Base-by-base conservation (phyloP, 2,888 invertebrate genomes). In the Branchinecta sandiegonensis region DNA sequence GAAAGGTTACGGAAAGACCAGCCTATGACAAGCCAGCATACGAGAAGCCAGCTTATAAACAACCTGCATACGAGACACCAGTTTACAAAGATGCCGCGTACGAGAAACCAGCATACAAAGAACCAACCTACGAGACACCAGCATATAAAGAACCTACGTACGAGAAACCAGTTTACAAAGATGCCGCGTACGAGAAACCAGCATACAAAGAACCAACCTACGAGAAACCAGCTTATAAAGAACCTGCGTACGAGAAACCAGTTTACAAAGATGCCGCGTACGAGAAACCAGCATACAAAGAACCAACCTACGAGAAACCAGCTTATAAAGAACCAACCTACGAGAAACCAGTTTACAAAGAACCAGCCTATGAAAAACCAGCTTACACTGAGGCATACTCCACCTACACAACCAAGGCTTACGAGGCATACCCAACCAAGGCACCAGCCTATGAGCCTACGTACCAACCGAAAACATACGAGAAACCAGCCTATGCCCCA, bases 261-360 rank as follows among this genome's bases (percentile, higher is more conserved):
- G 47, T 11, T 10, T 56, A 56, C 56, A 17, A 56, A 8, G 17
- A 56, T 8, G 1, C 17, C 8, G n/a, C 56, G 8, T 56, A 56
- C 56, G 65, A 65, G 13, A 65, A 65, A 13, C 67, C 67, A n/a
- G 67, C 67, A 10, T 67, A 65, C 47, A 64, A 56, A 9, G 68
- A 68, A 47, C 46, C 46, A 3, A 13, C 37, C 7, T 68, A 68
- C 68, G 66, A 66, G 12, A 46, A 46, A 17, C 68, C 65, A 1
- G 37, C 65, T 17, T 69, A 69, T 63, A 46, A 64, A 50, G 69
- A 69, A 17, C 64, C 67, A 3, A n/a, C 69, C n/a, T 69, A 69
- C 48, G 67, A 48, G 5, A 46, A 46, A 17, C 68, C 68, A 1
- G 37, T 46, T 47, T 69, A 69, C 67, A 46, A 37, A 37, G 65